Conservation (phyloP, 1,140 invertebrate genomes). For the Ectropis grisescens region DNA sequence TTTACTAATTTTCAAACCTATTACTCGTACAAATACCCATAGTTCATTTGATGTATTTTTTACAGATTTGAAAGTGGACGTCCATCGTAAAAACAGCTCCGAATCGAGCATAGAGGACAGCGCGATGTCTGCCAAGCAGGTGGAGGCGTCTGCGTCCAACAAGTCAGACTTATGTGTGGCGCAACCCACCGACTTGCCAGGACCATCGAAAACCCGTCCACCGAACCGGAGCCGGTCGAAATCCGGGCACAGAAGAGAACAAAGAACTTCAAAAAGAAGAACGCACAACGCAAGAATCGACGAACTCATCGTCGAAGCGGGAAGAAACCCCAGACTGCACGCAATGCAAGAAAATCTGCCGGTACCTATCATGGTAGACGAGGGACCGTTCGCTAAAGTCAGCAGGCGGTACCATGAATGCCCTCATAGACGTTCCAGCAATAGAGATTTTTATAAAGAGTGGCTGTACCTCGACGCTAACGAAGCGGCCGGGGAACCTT, state of each 20-base stretch:
- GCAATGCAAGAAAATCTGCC: constrained; percentile 44
- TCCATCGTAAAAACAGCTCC: constrained; percentile 92
- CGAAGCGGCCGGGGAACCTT: constrained; percentile 48
- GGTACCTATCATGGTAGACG: constrained; percentile 48
- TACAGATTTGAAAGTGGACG: constrained; percentile 90
- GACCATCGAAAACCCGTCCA: constrained; percentile 46
- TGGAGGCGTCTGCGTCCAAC: constrained; percentile 34
- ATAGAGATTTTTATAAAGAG: constrained; percentile 58
- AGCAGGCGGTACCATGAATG: constrained; percentile 51
- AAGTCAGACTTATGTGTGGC: constrained; percentile 53
- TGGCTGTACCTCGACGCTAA: constrained; percentile 53
- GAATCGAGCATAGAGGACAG: constrained; percentile 77
- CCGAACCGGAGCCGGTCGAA: constrained; percentile 34
- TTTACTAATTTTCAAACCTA: too few species aligned
- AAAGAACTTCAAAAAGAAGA: constrained; percentile 34
- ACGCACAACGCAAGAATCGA: constrained; percentile 45
- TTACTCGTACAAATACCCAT: too few species aligned
- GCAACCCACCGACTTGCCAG: constrained; percentile 27
- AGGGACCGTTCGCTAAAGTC: constrained; percentile 51
- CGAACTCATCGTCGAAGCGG: constrained; percentile 47
- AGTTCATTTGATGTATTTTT: constrained; percentile 25
- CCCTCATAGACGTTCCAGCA: constrained; percentile 38
- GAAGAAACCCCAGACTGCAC: constrained; percentile 31
- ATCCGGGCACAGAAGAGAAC: constrained; percentile 42
- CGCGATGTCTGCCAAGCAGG: constrained; percentile 36